phyloP scores from a whole-genome alignment of 2,113 vertebrate species.

The Antidorcas marsupialis region DNA sequence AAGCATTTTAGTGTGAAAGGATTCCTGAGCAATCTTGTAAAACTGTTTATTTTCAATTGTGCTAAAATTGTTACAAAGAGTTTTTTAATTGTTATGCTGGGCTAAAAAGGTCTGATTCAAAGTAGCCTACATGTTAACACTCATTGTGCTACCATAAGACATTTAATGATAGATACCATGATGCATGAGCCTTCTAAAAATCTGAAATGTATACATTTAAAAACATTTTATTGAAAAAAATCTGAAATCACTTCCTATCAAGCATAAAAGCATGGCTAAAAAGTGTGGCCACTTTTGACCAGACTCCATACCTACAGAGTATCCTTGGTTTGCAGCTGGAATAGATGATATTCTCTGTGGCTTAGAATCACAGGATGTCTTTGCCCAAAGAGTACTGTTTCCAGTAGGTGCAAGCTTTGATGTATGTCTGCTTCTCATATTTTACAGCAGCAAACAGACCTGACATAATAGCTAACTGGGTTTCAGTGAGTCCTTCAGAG shows the following conservation, averaged over 20 bases:
- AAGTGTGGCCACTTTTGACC: neutral
- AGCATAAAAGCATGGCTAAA: neutral
- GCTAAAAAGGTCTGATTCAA: neutral
- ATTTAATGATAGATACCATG: neutral
- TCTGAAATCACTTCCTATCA: neutral
- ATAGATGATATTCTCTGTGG: neutral
- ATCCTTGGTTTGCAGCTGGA: neutral
- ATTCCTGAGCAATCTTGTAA: neutral
- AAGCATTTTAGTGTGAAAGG: neutral
- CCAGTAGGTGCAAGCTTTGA: neutral
- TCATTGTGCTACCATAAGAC: neutral
- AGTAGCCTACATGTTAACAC: neutral
- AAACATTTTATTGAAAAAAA: slow-evolving; percentile 19
- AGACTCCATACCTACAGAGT: neutral
- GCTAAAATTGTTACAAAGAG: slow-evolving; percentile 21
- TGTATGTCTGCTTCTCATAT: neutral
- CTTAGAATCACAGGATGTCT: neutral
- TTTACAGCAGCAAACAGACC: neutral
- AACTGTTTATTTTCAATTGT: neutral
- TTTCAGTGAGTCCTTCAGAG: neutral
- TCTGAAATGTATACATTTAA: neutral
- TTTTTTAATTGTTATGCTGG: neutral
- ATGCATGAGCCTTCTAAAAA: neutral
- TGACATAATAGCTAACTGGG: neutral
- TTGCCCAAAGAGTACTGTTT: neutral